Base-by-base conservation (phyloP, 2,113 vertebrate genomes). In the Ifrita kowaldi region DNA sequence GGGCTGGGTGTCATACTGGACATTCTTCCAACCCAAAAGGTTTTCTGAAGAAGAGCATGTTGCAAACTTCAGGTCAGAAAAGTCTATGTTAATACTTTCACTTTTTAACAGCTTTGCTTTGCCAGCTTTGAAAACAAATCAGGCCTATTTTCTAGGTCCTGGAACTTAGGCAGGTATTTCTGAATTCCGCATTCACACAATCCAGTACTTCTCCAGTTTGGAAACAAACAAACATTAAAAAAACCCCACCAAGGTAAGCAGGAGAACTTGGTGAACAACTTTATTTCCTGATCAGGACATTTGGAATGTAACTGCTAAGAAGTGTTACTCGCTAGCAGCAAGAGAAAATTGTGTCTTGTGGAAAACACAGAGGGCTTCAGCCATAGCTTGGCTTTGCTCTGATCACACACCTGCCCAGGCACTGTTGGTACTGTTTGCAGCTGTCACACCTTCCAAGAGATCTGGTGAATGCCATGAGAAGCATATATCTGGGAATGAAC, bases 391-490 rank as follows among this genome's bases (percentile, higher is more conserved):
- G 41, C 30, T 82, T 85, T 83, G 44, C 64, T 62, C 76, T 75
- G 56, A 28, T n/a, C 57, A 57, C 81, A n/a, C 75, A 97, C 93
- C 93, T 91, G 50, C 86, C 82, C 53, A 97, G 95, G 64, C 52
- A 33, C 10, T 94, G 74, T 23, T 92, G 95, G 70, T 84, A 86
- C 57, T 94, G 82, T 49, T 84, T 70, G 39, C 77, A 88, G 47
- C 74, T 89, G 68, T 96, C 74, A 62, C 55, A 87, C 59, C 88
- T 91, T 77, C 96, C 93, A 55, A 97, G 70, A 76, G 95, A 97
- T 52, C 91, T 95, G 47, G 70, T 57, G 64, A 98, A 55, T 10
- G 94, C 89, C 70, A 84, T 70, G 35, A 97, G 89, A 53, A 97
- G 47, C n/a, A 28, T 28, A 62, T 84, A 78, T 65, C 94, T 97